Evolutionary conservation across 2,113 vertebrate genomes (phyloP), one percentile per base, ranked within the genome.

Genomic region (Neodon shergylaensis): DNA sequence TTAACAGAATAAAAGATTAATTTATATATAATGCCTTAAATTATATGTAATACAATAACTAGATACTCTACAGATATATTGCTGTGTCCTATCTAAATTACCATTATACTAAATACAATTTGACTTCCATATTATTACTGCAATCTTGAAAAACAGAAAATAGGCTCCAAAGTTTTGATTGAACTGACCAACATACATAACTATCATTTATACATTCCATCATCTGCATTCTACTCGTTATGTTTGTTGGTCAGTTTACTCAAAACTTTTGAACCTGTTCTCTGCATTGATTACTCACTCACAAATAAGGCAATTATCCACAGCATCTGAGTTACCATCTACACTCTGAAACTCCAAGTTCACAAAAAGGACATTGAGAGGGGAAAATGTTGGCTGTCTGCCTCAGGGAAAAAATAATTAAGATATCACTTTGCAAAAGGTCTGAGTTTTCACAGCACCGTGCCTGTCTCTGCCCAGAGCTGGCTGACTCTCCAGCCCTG

Each of bases 351-450:
- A 77, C 36, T 95, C 36, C 86, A 95, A 95, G 95, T 96, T 97
- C 90, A 97, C 93, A 79, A 85, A 94, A 95, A 96, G 95, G 85
- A 95, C 90, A 96, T 95, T 88, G 90, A 97, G 24, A 95, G 73
- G 84, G 65, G 95, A 78, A 96, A 87, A 94, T 88, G 42, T 97
- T 96, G 96, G 95, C 94, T 86, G 36, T 70, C 44, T 94, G 94
- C 88, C 90, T 92, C 72, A 4, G 44, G 81, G 89, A 90, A 95
- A 95, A 94, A 96, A 94, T 96, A 96, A 96, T 97, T 90, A 97
- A 96, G 90, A 89, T 96, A 97, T 96, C 95, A 97, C 49, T 97
- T 97, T 96, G 94, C 95, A 94, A 86, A 96, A 83, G 17, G 28
- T 78, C 49, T 90, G 96, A 95, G 92, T 95, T 96, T 96, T 94